Evolutionary conservation across 2,888 invertebrate species (phyloP).

Genomic region (Ennomos quercinarius): DNA sequence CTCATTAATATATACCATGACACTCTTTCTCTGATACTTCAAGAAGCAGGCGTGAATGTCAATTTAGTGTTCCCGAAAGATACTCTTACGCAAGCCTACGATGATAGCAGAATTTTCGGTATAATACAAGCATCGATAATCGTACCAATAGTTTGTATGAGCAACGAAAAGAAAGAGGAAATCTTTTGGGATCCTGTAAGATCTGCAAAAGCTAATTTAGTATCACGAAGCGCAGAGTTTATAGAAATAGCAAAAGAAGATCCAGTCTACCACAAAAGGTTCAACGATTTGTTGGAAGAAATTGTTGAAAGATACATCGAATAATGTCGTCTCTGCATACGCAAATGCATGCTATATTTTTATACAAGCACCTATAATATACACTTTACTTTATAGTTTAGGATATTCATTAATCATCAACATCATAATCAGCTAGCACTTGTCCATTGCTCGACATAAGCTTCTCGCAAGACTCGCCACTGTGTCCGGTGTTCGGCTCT

Average conservation of each 20-base stretch:
- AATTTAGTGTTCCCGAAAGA: slow-evolving; percentile 52
- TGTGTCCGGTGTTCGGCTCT: too few species aligned
- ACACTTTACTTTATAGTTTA: too few species aligned
- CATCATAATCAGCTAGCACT: too few species aligned
- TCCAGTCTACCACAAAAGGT: slow-evolving; percentile 62
- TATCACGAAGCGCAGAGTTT: slow-evolving; percentile 65
- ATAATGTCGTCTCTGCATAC: too few species aligned
- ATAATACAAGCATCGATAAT: slow-evolving; percentile 71
- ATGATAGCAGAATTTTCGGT: slow-evolving; percentile 65
- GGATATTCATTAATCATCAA: too few species aligned
- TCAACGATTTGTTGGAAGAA: slow-evolving; percentile 84
- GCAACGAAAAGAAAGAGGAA: slow-evolving; percentile 52
- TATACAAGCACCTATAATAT: too few species aligned
- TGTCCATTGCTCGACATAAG: too few species aligned
- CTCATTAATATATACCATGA: slow-evolving; percentile 85
- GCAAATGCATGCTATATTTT: too few species aligned
- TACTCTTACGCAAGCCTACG: slow-evolving; percentile 53
- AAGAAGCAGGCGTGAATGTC: slow-evolving; percentile 54
- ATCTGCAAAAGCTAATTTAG: slow-evolving; percentile 51
- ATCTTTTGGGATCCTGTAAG: slow-evolving; percentile 60
- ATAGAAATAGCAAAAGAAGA: slow-evolving; percentile 61
- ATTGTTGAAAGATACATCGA: slow-evolving; percentile 78
- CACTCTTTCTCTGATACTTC: slow-evolving; percentile 71
- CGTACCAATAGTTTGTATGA: slow-evolving; percentile 64
- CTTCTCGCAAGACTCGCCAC: too few species aligned